Base-by-base conservation (phyloP, 2,888 invertebrate genomes). In the Microctonus brassicae region DNA sequence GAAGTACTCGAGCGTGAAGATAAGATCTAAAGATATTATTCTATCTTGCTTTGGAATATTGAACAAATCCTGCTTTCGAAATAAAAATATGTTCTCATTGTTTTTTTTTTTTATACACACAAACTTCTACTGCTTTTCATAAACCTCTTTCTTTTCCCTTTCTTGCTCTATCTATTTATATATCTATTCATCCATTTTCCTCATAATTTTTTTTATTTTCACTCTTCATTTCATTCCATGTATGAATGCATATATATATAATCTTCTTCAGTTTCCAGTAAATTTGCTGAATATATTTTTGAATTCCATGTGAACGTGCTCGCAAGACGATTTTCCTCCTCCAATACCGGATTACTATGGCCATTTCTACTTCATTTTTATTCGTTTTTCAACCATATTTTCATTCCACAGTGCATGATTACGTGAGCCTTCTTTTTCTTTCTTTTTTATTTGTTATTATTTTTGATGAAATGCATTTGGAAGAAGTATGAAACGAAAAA, bases 51-150 rank as follows among this genome's bases (percentile, higher is more conserved):
- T 52, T 29, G 33, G 63, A 58, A 70, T 64, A 73, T 72, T 70
- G 72, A n/a, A 70, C 72, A 73, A 72, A 68, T 72, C 68, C 57
- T 68, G n/a, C 26, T 65, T 63, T 74, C 53, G 58, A 68, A 55
- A 58, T 13, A 60, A 61, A 69, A 53, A 66, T 26, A 20, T 22
- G 17, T 20, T 62, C 47, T n/a, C n/a, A n/a, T n/a, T n/a, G n/a
- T 39, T 57, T 60, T 39, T 34, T 36, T 26, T 24, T n/a, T n/a
- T n/a, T n/a, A n/a, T n/a, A n/a, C n/a, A n/a, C n/a, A n/a, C n/a
- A n/a, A n/a, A n/a, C n/a, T 11, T 9, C 20, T 26, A 47, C 26
- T 34, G 39, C 64, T 64, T 72, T 70, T 68, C 67, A 69, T 68
- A 66, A 70, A 69, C 68, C 60, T 66, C 39, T 57, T 42, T 26